Evolutionary conservation across 2,797 vertebrate genomes (phyloP).

Genomic region (Lepilemur septentrionalis): DNA sequence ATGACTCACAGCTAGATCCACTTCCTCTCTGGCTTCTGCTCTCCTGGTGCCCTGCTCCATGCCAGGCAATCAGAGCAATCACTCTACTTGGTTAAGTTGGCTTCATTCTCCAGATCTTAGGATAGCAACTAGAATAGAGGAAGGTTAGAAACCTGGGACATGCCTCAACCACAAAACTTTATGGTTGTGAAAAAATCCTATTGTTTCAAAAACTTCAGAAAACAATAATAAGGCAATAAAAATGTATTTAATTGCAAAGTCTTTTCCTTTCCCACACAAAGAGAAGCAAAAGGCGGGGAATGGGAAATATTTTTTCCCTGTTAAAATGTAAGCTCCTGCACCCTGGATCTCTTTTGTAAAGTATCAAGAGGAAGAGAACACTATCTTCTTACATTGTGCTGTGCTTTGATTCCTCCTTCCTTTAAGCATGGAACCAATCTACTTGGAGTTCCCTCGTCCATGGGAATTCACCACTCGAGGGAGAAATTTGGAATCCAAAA

Average conservation of each 20-base stretch:
- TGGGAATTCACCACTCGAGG: neutral
- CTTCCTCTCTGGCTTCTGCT: neutral
- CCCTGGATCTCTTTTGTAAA: neutral
- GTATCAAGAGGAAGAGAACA: neutral
- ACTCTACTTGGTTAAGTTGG: neutral
- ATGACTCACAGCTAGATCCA: neutral
- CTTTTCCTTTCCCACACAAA: neutral
- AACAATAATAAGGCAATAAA: neutral
- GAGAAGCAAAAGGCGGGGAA: neutral
- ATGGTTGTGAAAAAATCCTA: neutral
- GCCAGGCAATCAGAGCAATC: neutral
- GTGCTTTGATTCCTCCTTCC: neutral
- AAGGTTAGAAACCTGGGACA: neutral
- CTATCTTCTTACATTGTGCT: neutral
- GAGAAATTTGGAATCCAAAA: neutral
- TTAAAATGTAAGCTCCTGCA: neutral
- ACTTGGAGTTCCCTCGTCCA: accelerated
- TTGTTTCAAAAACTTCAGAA: neutral
- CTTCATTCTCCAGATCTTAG: neutral
- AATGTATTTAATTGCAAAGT: neutral
- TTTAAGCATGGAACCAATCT: accelerated
- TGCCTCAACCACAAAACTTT: neutral
- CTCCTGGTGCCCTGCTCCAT: neutral
- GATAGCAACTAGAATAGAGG: neutral
- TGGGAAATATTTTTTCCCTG: neutral